These are phyloP conservation scores for Pristionchus entomophagus DNA, from an alignment of 2,888 invertebrate genomes.

Conservation along the genomic window DNA sequence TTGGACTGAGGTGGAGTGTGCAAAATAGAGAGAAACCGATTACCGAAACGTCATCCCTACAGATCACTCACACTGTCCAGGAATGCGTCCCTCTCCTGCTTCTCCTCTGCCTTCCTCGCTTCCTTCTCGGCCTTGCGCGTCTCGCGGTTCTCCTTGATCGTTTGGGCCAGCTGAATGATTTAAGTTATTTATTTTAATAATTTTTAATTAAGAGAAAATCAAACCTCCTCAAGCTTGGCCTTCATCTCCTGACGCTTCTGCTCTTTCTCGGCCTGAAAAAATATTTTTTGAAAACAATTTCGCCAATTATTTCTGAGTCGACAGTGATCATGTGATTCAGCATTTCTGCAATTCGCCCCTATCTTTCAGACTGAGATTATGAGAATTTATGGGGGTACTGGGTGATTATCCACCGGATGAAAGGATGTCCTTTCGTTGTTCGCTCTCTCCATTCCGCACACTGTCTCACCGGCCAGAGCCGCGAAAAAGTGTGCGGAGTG, in stretches of 20 bases:
- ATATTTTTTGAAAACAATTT: not conserved
- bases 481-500: too few relatives aligned
- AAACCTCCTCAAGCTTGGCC: conserved; percentile 27
- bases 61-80: conserved; percentile 37
- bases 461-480: too few relatives aligned
- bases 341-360: too few relatives aligned
- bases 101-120: conserved; percentile 51
- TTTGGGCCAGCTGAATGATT: not conserved
- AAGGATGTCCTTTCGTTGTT: too few relatives aligned
- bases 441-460: too few relatives aligned
- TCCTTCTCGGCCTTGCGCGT: conserved; percentile 54
- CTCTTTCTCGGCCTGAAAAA: conserved; percentile 28
- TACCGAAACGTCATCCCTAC: too few relatives aligned
- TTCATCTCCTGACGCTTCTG: conserved; percentile 33
- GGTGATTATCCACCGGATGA: too few relatives aligned
- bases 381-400: too few relatives aligned
- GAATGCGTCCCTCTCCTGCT: conserved; percentile 52
- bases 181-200: not conserved
- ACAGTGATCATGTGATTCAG: too few relatives aligned
- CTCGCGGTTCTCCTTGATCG: conserved; percentile 55
- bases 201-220: not conserved
- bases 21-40: too few relatives aligned
- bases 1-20: too few relatives aligned
- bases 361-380: too few relatives aligned
- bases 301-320: not conserved